Percentiles rank a stretch among this genome's conserved stretches.
These are phyloP conservation scores for Lithobates sylvaticus DNA, from an alignment of 2,797 vertebrate species.

Conservation along the genomic window DNA sequence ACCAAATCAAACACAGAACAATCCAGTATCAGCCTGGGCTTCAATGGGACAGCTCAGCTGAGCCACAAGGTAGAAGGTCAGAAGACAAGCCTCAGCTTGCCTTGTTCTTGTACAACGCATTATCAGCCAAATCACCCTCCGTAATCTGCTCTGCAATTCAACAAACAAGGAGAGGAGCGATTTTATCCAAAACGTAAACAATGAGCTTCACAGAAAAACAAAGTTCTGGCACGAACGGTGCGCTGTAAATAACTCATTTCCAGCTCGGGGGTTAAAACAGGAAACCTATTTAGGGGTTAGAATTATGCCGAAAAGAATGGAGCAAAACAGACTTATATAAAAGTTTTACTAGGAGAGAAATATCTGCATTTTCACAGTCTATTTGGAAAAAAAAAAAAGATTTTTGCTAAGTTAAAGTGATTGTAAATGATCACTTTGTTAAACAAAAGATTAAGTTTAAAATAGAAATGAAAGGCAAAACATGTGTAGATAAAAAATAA, in stretches of 20 bases:
- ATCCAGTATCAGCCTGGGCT: slow-evolving; percentile 5
- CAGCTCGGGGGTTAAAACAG: background rate
- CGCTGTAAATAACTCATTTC: slow-evolving; percentile 2
- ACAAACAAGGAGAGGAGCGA: slow-evolving; percentile 9
- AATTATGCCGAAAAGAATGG: too few species aligned
- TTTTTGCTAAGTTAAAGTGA: too few species aligned
- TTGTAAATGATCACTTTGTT: too few species aligned
- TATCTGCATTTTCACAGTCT: too few species aligned
- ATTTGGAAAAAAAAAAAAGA: too few species aligned
- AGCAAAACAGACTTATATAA: too few species aligned
- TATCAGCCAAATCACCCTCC: background rate
- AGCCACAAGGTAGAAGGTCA: slow-evolving; percentile 23
- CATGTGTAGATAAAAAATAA: too few species aligned
- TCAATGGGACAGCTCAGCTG: slow-evolving; percentile 15
- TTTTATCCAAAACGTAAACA: slow-evolving; percentile 26
- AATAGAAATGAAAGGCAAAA: too few species aligned
- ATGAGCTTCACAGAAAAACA: background rate
- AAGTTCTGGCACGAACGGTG: slow-evolving; percentile 7
- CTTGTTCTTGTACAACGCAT: slow-evolving; percentile 20
- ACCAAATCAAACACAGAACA: slow-evolving; percentile 30
- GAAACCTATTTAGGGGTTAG: background rate
- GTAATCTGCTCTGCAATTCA: slow-evolving; percentile 21
- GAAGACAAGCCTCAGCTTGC: slow-evolving; percentile 45
- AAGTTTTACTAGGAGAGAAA: too few species aligned
- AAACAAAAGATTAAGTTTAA: too few species aligned